Base-by-base conservation (phyloP, 2,113 vertebrate species). In the Otocyon megalotis region DNA sequence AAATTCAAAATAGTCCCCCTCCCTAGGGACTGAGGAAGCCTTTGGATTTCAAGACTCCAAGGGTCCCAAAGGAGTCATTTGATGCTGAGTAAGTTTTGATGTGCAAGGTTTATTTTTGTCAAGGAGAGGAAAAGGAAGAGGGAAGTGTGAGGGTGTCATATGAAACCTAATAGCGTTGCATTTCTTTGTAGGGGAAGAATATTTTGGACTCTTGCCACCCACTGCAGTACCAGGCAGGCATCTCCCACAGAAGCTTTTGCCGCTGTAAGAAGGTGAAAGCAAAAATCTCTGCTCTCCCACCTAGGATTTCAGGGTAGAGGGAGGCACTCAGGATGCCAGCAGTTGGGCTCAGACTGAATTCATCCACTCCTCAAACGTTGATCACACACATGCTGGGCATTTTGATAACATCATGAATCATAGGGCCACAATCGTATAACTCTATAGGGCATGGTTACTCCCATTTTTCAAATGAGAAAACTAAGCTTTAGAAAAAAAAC, bases 1-100 rank as follows among this genome's bases (percentile, higher is more conserved):
- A 89, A 92, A 86, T 74, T 63, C 50, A 87, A 82, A 94, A 90
- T 37, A 69, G 54, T 50, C 26, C 32, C 4, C 87, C 50, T 95
- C 30, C 48, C 93, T 54, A 20, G 6, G 24, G 35, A 32, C 8
- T 6, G 19, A 69, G 69, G 37, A 56, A 86, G n/a, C 30, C 30
- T 86, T 81, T 22, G 28, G 16, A 69, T 81, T 74, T 83, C 32
- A 76, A 74, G 56, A 74, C 56, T 48, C 9, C 93, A 77, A 60
- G 28, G 32, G 5, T 32, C 35, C 71, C 72, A 81, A 58, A 53
- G 48, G 71, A 76, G 50, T 26, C 26, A 14, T 30, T 32, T 53
- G 35, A 26, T 69, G 53, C 90, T 32, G 65, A 50, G 24, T 28
- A n/a, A 54, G 16, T 50, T 81, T 56, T 80, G 48, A 96, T 69